These are phyloP conservation scores for Ligdia adustata DNA, from an alignment of 2,888 invertebrate species.

Conservation along the genomic window DNA sequence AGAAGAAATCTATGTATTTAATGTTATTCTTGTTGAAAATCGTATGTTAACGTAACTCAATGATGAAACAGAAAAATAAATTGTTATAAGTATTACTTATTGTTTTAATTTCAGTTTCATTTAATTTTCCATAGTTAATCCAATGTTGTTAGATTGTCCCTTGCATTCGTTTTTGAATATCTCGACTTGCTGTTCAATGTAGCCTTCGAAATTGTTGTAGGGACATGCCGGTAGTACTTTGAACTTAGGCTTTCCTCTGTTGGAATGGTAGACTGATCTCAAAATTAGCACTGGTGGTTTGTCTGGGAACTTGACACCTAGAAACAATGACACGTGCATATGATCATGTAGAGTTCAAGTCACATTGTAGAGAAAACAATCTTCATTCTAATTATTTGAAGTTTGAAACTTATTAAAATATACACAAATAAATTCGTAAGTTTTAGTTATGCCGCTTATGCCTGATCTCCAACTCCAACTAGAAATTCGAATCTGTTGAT, in stretches of 20 bases:
- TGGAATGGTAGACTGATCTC: conserved; percentile 83
- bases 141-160: conserved; percentile 52
- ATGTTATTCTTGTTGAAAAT: conserved; percentile 2
- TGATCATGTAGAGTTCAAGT: background rate
- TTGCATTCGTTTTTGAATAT: conserved; percentile 77
- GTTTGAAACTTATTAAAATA: too few species aligned
- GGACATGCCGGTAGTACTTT: conserved; percentile 71
- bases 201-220: conserved; percentile 74
- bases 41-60: background rate
- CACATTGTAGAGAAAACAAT: too few species aligned
- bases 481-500: too few species aligned
- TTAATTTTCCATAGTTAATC: conserved; percentile 58
- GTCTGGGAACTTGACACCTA: conserved; percentile 80
- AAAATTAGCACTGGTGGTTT: conserved; percentile 80
- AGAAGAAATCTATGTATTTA: too few species aligned
- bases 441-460: too few species aligned
- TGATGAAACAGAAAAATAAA: conserved; percentile 6
- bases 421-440: too few species aligned
- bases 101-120: conserved; percentile 1
- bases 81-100: conserved; percentile 9
- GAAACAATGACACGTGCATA: conserved; percentile 32
- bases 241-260: conserved; percentile 70
- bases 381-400: too few species aligned
- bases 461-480: too few species aligned
- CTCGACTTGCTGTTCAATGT: conserved; percentile 76